These are phyloP conservation scores for Drosophila leontia DNA, from an alignment of 1,140 invertebrate species.

Conservation along the genomic window DNA sequence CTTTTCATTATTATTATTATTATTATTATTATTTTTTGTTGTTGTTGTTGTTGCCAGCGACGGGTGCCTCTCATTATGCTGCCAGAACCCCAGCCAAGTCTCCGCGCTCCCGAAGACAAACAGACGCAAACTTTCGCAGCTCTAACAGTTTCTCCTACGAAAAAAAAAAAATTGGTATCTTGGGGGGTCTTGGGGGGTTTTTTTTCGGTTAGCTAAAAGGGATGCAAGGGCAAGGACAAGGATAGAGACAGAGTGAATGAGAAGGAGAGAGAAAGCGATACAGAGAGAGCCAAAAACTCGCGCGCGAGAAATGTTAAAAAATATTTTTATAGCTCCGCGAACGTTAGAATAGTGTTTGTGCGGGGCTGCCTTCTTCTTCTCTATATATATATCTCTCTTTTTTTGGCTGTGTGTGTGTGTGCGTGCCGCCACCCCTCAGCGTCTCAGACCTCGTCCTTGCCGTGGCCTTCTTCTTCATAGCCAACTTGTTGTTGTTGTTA, in stretches of 20 bases:
- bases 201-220: background rate
- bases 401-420: slow-evolving; percentile 1
- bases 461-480: slow-evolving; percentile 6
- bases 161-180: background rate
- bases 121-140: slow-evolving; percentile 56
- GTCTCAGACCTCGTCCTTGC: slow-evolving; percentile 4
- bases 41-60: slow-evolving; percentile 17
- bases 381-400: background rate
- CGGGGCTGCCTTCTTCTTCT: background rate
- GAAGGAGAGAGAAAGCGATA: background rate
- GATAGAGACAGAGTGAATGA: background rate
- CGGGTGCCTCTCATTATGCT: slow-evolving; percentile 48
- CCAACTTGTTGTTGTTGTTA: slow-evolving; percentile 34
- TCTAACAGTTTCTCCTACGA: slow-evolving; percentile 51
- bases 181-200: background rate
- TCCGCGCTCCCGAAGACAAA: slow-evolving; percentile 32
- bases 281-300: slow-evolving; percentile 53
- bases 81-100: slow-evolving; percentile 6
- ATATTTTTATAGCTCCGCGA: slow-evolving; percentile 82
- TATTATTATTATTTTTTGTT: slow-evolving; percentile 39
- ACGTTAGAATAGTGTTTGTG: slow-evolving; percentile 81
- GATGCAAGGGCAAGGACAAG: slow-evolving; percentile 28
- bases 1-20: slow-evolving; percentile 77
- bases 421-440: slow-evolving; percentile 10
- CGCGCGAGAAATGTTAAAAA: slow-evolving; percentile 79